Evolutionary conservation across 2,113 vertebrate species (phyloP).

Genomic region (Nerophis ophidion): DNA sequence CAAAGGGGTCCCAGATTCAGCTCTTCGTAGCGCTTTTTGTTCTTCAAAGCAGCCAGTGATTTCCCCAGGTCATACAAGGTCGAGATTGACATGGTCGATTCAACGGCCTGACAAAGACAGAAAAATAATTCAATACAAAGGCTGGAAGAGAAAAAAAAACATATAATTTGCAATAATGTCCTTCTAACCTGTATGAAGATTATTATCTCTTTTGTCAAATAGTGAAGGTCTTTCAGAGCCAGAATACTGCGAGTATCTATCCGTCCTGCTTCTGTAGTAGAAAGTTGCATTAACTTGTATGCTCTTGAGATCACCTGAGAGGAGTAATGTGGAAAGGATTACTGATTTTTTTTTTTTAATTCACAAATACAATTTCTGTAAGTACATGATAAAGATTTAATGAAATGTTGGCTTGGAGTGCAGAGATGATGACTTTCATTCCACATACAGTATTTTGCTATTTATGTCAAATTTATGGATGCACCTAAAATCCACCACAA

Average conservation of each 20-base stretch:
- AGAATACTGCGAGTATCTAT: conserved; percentile 34
- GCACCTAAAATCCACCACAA: too few species aligned
- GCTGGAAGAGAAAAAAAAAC: background rate
- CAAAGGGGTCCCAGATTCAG: conserved; percentile 75
- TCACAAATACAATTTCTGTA: background rate
- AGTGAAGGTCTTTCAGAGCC: conserved; percentile 65
- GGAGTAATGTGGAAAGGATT: background rate
- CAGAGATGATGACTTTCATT: background rate
- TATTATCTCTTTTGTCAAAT: conserved; percentile 65
- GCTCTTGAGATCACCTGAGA: conserved; percentile 61
- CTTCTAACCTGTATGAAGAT: conserved; percentile 66
- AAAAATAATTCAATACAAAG: background rate
- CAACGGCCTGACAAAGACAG: conserved; percentile 50
- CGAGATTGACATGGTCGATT: conserved; percentile 55
- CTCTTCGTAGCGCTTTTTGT: conserved; percentile 73
- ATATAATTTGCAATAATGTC: background rate
- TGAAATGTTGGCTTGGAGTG: background rate
- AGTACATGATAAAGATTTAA: background rate
- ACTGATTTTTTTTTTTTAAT: background rate
- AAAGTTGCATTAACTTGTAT: conserved; percentile 54
- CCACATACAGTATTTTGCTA: background rate
- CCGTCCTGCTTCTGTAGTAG: conserved; percentile 28
- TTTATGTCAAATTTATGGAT: too few species aligned
- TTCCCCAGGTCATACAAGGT: conserved; percentile 74
- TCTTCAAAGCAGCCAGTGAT: conserved; percentile 67